Conservation (phyloP, 1,140 invertebrate genomes). For the Calephelis virginiensis region DNA sequence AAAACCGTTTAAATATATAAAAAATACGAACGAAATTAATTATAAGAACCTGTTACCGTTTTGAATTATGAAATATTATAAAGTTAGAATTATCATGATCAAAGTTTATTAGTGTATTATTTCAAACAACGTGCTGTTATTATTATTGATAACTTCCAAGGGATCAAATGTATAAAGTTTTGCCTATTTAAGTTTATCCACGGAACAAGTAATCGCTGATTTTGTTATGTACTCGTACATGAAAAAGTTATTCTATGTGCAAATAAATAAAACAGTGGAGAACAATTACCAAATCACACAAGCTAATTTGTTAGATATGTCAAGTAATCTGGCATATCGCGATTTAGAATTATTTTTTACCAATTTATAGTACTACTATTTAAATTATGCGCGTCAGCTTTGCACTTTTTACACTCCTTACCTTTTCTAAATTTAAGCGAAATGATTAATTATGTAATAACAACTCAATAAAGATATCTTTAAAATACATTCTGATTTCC, state of each 20-base stretch:
- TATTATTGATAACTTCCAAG: slow-evolving; percentile 1
- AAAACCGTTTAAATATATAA: neutral
- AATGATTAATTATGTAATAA: too few relatives aligned
- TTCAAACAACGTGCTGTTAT: neutral
- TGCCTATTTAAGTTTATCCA: neutral
- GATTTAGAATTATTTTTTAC: too few relatives aligned
- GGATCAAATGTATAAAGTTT: neutral
- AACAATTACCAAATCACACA: neutral
- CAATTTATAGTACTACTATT: too few relatives aligned
- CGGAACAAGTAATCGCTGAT: too few relatives aligned
- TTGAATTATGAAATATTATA: slow-evolving; percentile 1
- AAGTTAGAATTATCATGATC: neutral
- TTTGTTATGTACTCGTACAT: too few relatives aligned
- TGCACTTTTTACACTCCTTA: too few relatives aligned
- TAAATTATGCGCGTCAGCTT: too few relatives aligned
- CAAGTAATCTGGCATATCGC: too few relatives aligned
- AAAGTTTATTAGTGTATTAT: neutral
- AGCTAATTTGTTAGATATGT: neutral
- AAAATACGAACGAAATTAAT: slow-evolving; percentile 5
- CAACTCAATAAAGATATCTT: too few relatives aligned
- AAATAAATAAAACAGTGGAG: slow-evolving; percentile 16
- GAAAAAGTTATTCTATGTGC: too few relatives aligned
- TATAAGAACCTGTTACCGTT: slow-evolving; percentile 8
- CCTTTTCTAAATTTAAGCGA: too few relatives aligned
- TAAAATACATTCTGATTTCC: too few relatives aligned